Evolutionary conservation across 2,113 vertebrate species (phyloP), one percentile per base, ranked within the genome.

Genomic region (Gallinago media): DNA sequence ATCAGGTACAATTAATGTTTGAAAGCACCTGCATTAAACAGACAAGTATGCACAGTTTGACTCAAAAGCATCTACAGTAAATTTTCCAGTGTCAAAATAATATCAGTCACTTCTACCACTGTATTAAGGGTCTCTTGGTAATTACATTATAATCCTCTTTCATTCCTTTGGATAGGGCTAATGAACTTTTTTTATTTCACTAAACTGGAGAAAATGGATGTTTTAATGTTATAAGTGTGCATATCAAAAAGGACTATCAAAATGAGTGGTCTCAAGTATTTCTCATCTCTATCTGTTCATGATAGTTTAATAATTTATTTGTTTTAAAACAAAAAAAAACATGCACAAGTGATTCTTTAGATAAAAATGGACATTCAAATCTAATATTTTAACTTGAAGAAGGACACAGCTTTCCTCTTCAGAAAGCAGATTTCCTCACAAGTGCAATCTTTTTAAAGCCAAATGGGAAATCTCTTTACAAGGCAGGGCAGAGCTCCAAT

Each of bases 1-100:
- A 80, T 89, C 71, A 74, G 56, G 72, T 85, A 55, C 26, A 85
- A 74, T 94, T 82, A 96, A 55, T 81, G n/a, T 74, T 92, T 92
- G 66, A 83, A 85, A 79, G 70, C 36, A 59, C 31, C 38, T 36
- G 26, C 63, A 47, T 94, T 65, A 89, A 87, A 73, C 55, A 94
- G 61, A 61, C 11, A 62, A 89, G 16, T 26, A 74, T 54, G 25
- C 26, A 23, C 29, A 81, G 44, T 68, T 78, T 56, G 36, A 86
- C 65, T 72, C 52, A 61, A 82, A 94, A 94, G 21, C 17, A 86
- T 40, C 54, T 29, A 72, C 31, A 61, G 46, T 38, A 79, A 56
- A 49, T 88, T 93, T 95, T 84, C 18, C 70, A 61, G 25, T 23
- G 6, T 94, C 82, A 75, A 36, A 84, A 90, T 65, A 93, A 86